These are phyloP conservation scores for Porites lutea DNA, from an alignment of 64 coral and sea anemone species.

Conservation along the genomic window DNA sequence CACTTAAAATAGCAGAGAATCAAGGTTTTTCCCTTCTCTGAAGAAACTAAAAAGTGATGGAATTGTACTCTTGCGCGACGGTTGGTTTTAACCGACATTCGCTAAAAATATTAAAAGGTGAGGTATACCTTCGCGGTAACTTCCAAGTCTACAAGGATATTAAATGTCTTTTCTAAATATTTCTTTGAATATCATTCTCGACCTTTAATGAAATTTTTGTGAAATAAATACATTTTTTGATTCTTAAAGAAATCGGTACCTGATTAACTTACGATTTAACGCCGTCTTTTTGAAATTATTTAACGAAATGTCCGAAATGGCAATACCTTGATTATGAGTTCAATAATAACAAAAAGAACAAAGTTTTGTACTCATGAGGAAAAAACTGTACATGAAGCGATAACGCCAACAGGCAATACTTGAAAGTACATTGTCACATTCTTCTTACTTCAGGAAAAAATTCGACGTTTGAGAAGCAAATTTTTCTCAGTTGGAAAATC, in stretches of 20 bases:
- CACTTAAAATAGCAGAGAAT: constrained; percentile 4
- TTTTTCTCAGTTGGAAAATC: neutral
- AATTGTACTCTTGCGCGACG: neutral
- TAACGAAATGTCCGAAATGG: neutral
- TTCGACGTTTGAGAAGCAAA: neutral
- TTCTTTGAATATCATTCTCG: constrained; percentile 15
- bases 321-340: no score
- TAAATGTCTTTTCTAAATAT: constrained; percentile 36
- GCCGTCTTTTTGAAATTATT: no score
- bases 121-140: constrained; percentile 13
- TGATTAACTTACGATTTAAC: no score
- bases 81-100: constrained; percentile 1
- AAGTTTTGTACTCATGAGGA: no score
- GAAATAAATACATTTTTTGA: neutral
- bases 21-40: neutral
- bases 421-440: constrained; percentile 13
- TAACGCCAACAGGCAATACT: neutral
- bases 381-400: no score
- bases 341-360: neutral
- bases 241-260: neutral
- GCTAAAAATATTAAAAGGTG: constrained; percentile 36
- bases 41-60: neutral
- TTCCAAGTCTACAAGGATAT: constrained; percentile 54
- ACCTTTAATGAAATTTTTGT: neutral
- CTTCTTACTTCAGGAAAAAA: neutral